A percentile compares a stretch with the other conserved stretches of the same genome.
Evolutionary conservation across 2,113 vertebrate species (phyloP).

Genomic region (Oncorhynchus mykiss): DNA sequence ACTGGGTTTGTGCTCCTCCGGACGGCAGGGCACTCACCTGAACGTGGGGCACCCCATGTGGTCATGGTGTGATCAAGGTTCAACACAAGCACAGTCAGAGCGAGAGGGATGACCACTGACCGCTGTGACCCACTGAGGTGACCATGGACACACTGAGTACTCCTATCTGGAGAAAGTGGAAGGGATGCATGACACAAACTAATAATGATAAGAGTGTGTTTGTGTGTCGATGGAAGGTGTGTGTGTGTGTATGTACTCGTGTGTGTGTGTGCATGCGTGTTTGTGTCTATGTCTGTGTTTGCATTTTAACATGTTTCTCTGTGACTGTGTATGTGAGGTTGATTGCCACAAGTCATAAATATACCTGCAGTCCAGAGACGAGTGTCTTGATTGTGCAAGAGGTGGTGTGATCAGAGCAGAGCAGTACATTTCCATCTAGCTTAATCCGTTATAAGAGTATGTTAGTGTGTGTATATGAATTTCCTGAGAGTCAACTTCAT

Average conservation of each 20-base stretch:
- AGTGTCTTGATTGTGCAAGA: conserved; percentile 68
- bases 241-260: neutral
- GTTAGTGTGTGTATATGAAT: conserved; percentile 48
- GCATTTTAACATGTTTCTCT: conserved; percentile 17
- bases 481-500: too few species aligned
- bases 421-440: conserved; percentile 74
- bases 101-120: conserved; percentile 57
- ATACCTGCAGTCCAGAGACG: conserved; percentile 65
- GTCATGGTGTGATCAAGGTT: conserved; percentile 58
- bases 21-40: conserved; percentile 68
- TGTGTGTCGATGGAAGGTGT: conserved; percentile 1
- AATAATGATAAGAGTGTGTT: conserved; percentile 21
- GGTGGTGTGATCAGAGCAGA: conserved; percentile 54
- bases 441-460: conserved; percentile 43
- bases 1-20: conserved; percentile 68
- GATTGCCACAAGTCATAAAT: conserved; percentile 68
- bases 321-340: conserved; percentile 30
- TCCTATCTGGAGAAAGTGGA: conserved; percentile 32
- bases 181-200: conserved; percentile 7
- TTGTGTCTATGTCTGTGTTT: conserved; percentile 22
- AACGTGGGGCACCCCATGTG: conserved; percentile 37
- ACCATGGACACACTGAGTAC: conserved; percentile 17
- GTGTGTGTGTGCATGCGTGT: neutral
- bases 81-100: conserved; percentile 70
- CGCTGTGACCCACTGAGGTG: conserved; percentile 51